A percentile compares a stretch with the other conserved stretches of the same genome.
Evolutionary conservation across 1,140 invertebrate species (phyloP).

Genomic region (Diachasma alloeum): DNA sequence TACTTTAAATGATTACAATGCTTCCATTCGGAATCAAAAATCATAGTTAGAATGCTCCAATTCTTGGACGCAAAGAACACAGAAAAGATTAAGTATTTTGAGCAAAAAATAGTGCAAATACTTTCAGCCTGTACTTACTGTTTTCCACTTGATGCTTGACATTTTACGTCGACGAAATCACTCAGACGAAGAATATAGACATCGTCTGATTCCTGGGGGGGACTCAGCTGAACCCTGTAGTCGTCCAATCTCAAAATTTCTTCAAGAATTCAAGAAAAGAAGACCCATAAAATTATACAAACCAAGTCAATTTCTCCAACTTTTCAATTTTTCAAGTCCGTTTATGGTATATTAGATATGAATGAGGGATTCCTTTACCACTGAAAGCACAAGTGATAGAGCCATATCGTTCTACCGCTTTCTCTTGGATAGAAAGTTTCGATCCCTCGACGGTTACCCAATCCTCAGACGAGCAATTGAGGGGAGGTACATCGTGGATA

Average conservation of each 20-base stretch:
- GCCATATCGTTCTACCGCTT: slow-evolving; percentile 62
- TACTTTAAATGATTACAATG: too few species aligned
- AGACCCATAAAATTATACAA: too few species aligned
- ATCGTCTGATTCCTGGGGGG: slow-evolving; percentile 65
- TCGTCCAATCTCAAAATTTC: slow-evolving; percentile 73
- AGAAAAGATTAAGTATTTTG: too few species aligned
- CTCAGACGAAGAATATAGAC: slow-evolving; percentile 70
- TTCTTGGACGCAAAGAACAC: too few species aligned
- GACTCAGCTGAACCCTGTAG: slow-evolving; percentile 62
- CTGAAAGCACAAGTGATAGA: slow-evolving; percentile 66
- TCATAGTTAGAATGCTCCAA: too few species aligned
- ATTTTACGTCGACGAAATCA: slow-evolving; percentile 74
- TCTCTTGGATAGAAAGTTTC: slow-evolving; percentile 65
- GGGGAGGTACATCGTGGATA: slow-evolving; percentile 67
- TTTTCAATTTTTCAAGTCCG: too few species aligned
- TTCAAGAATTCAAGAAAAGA: slow-evolving; percentile 43
- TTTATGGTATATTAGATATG: neutral
- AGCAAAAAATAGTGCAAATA: too few species aligned
- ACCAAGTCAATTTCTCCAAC: too few species aligned
- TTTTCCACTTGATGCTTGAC: slow-evolving; percentile 63
- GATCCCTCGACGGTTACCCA: slow-evolving; percentile 63
- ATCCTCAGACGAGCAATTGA: slow-evolving; percentile 69
- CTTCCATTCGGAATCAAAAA: too few species aligned
- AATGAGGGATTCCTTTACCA: slow-evolving; percentile 43
- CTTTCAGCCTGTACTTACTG: slow-evolving; percentile 62